Evolutionary conservation across 2,888 invertebrate species (phyloP), one percentile per base, ranked within the genome.

Genomic region (Isotomurus palustris): DNA sequence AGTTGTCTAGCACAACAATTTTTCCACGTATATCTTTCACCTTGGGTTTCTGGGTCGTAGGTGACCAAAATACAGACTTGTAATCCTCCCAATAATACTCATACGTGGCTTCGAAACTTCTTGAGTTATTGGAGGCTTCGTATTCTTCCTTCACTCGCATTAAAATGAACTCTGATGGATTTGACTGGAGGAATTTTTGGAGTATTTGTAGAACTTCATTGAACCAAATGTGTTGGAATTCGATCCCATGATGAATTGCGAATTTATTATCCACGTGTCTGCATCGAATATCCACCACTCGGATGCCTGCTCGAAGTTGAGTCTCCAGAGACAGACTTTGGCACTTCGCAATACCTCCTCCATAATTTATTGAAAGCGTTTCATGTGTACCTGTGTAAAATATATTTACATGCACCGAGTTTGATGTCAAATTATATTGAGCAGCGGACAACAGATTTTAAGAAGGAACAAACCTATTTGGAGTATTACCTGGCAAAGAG

Each of bases 141-240:
- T 38, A 40, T 36, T 51, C 51, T 51, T 51, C 38, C 40, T 51
- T 51, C 38, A 51, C 25, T 22, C 51, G 51, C 25, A 51, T 25
- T 2, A 51, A 19, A 24, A 51, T 21, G 1, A 24, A 24, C n/a
- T 51, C 51, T 5, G 27, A 36, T 12, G 19, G 36, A 38, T 51
- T 3, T 3, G 19, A 2, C 27, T 21, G 8, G 4, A 51, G n/a
- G 25, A 51, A 51, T 4, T 22, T n/a, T n/a, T 10, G n/a, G 24
- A 40, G 14, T 2, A 8, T 5, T 2, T 36, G 14, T 14, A 51
- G 25, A 1, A 51, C 51, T 1, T 36, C 24, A 17, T 17, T 40
- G n/a, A 51, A 51, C 38, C 6, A 22, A 6, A 38, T 2, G 8
- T 38, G 38, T 21, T 21, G 36, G 28, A 51, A 51, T 38, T 24